These are phyloP conservation scores for Ophthalmolycus amberensis DNA, from an alignment of 2,113 vertebrate species.

Conservation along the genomic window DNA sequence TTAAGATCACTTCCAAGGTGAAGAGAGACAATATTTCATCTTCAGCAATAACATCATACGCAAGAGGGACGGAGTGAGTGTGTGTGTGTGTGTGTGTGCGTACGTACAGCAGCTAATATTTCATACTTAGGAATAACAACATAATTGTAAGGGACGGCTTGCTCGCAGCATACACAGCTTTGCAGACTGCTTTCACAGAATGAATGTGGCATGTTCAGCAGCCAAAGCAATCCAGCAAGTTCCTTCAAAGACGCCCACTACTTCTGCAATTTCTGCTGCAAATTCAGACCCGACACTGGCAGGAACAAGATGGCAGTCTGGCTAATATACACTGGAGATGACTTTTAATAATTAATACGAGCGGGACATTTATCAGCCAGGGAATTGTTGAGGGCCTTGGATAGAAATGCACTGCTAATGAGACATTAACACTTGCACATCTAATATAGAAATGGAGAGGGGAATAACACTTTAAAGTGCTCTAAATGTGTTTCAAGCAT, in stretches of 20 bases:
- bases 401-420: conserved; percentile 44
- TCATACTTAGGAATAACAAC: conserved; percentile 70
- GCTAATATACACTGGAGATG: conserved; percentile 43
- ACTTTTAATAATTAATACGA: conserved; percentile 60
- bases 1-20: conserved; percentile 74
- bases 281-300: conserved; percentile 48
- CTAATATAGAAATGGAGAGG: conserved; percentile 28
- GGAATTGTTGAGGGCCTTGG: conserved; percentile 45
- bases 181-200: conserved; percentile 38
- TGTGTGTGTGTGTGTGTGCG: conserved; percentile 4
- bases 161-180: background rate
- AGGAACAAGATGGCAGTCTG: conserved; percentile 50
- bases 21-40: conserved; percentile 77
- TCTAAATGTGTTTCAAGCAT: conserved; percentile 54
- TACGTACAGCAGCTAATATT: conserved; percentile 57
- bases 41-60: conserved; percentile 73
- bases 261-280: conserved; percentile 36
- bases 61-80: conserved; percentile 13
- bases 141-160: conserved; percentile 61
- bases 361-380: conserved; percentile 35
- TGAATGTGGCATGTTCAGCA: conserved; percentile 54
- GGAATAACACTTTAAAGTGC: conserved; percentile 43
- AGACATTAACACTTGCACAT: conserved; percentile 51
- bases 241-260: conserved; percentile 56
- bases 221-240: conserved; percentile 35